Evolutionary conservation across 1,140 invertebrate species (phyloP).

Genomic region (Drosophila ambigua): DNA sequence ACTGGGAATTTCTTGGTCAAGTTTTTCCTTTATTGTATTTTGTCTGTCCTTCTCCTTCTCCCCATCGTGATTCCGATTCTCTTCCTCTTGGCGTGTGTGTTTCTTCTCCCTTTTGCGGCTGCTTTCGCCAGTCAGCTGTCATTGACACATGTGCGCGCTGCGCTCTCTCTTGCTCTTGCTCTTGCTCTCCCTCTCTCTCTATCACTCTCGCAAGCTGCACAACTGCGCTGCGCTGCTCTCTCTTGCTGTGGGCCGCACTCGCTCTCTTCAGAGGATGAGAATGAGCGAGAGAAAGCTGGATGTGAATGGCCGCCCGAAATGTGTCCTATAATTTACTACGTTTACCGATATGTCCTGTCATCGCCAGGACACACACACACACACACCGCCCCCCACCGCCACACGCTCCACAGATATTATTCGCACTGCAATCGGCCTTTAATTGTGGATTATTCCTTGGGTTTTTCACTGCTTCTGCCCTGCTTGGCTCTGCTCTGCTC

Average conservation of each 20-base stretch:
- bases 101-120: conserved; percentile 30
- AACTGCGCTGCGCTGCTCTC: conserved; percentile 21
- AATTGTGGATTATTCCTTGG: too few species aligned
- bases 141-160: conserved; percentile 63
- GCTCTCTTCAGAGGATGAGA: conserved; percentile 7
- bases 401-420: too few species aligned
- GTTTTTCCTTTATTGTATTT: conserved; percentile 31
- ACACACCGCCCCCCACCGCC: neutral
- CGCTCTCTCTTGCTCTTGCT: conserved; percentile 4
- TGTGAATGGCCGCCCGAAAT: conserved; percentile 59
- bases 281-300: conserved; percentile 6
- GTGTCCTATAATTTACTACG: conserved; percentile 50
- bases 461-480: too few species aligned
- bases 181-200: conserved; percentile 51
- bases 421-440: too few species aligned
- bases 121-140: conserved; percentile 68
- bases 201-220: conserved; percentile 29
- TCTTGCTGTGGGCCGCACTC: conserved; percentile 13
- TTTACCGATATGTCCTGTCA: conserved; percentile 31
- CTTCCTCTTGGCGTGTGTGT: conserved; percentile 28
- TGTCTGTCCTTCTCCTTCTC: conserved; percentile 46
- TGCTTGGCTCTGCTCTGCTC: too few species aligned
- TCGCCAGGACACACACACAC: neutral
- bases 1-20: conserved; percentile 17
- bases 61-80: conserved; percentile 9